Conservation (phyloP, 2,888 invertebrate genomes). For the Eupithecia inturbata region DNA sequence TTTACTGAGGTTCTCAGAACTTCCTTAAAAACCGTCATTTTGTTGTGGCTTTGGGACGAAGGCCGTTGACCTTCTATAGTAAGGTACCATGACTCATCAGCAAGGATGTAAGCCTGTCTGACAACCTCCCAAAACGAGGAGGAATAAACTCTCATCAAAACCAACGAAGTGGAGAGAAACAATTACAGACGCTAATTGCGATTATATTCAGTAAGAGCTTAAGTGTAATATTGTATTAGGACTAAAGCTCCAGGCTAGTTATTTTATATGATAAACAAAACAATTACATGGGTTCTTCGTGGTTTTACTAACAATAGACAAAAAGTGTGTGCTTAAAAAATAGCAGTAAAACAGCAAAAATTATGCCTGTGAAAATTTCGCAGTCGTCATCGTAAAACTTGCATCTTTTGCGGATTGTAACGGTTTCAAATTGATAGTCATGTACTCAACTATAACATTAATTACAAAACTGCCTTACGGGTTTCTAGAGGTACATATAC, state of each 20-base stretch:
- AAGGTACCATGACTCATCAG: conserved; percentile 53
- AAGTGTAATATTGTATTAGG: conserved; percentile 15
- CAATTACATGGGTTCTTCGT: neutral
- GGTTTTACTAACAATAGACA: neutral
- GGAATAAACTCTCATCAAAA: conserved; percentile 32
- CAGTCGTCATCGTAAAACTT: neutral
- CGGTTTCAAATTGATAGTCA: neutral
- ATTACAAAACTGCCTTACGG: neutral
- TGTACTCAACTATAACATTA: neutral
- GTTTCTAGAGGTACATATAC: conserved; percentile 1
- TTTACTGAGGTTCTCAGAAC: conserved; percentile 61
- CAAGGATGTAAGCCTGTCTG: conserved; percentile 53
- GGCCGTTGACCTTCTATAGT: conserved; percentile 61
- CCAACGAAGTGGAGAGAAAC: conserved; percentile 26
- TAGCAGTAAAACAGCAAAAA: neutral
- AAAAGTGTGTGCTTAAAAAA: neutral
- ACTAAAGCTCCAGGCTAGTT: neutral
- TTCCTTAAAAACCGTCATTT: conserved; percentile 63
- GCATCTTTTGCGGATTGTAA: neutral
- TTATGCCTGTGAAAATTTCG: neutral
- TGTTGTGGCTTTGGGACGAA: conserved; percentile 56
- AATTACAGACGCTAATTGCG: neutral
- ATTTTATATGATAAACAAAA: neutral
- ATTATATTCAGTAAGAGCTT: neutral
- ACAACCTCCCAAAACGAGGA: conserved; percentile 38